Evolutionary conservation across 2,888 invertebrate species (phyloP).

Genomic region (Tipula vernalis): DNA sequence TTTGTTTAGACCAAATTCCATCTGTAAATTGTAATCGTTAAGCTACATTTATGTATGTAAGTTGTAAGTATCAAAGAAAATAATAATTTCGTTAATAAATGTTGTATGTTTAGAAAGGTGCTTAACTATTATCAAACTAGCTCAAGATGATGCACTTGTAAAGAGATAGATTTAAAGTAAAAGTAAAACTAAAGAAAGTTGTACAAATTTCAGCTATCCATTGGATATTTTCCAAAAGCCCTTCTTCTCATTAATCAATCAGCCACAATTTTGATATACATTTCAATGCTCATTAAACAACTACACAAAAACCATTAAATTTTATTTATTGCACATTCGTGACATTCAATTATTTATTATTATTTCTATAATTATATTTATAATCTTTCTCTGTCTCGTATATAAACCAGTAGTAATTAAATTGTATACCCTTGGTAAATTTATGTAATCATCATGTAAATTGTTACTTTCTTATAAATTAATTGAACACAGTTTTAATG

Average conservation of each 20-base stretch:
- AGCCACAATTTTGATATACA: not conserved
- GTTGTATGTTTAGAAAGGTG: not conserved
- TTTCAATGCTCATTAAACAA: not conserved
- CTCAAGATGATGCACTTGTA: too few species aligned
- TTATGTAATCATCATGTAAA: not conserved
- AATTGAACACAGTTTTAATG: not conserved
- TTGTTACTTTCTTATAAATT: not conserved
- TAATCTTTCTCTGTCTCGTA: not conserved
- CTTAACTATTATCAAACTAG: not conserved
- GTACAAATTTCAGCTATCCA: too few species aligned
- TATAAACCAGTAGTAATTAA: too few species aligned
- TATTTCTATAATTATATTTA: not conserved
- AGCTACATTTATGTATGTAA: not conserved
- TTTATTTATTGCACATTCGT: not conserved
- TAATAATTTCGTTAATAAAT: not conserved
- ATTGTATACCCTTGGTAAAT: not conserved
- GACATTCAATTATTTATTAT: not conserved
- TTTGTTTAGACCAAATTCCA: not conserved
- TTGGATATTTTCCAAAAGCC: too few species aligned
- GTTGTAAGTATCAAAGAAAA: not conserved
- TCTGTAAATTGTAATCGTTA: not conserved
- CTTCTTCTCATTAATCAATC: not conserved
- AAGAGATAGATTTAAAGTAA: too few species aligned
- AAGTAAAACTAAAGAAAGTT: too few species aligned
- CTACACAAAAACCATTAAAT: not conserved